Base-by-base conservation (phyloP, 2,888 invertebrate species). In the Sphaerophoria rueppellii region DNA sequence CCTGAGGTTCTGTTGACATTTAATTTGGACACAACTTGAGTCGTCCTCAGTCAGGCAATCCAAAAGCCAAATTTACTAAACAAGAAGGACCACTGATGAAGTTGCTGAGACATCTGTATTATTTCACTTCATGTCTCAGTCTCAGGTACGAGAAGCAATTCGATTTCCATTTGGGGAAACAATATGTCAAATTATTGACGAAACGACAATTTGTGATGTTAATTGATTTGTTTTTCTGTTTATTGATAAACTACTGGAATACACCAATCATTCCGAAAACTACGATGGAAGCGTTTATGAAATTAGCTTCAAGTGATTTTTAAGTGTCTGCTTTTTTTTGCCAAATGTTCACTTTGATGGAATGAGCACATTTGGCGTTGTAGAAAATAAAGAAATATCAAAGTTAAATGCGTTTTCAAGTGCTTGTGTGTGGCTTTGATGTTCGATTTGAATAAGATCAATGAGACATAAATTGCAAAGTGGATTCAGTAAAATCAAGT, bases 161-260 rank as follows among this genome's bases (percentile, higher is more conserved):
- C 16, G 9, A 55, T 52, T 52, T 67, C 40, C 65, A 50, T 37
- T 52, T 67, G 37, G 52, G 65, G n/a, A 24, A 52, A 67, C 65
- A 67, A 67, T 52, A n/a, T 52, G 52, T 24, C 65, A 67, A 67
- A 63, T 50, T 63, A 63, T 48, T 63, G 34, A 34, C 52, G 40
- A 52, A 54, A 67, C 32, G 54, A 54, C 67, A 67, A 67, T 67
- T 67, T 67, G 67, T 54, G 54, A 54, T 67, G 67, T 54, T 67
- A 54, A 67, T 67, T 67, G 40, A 67, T 67, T 67, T 67, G 67
- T 67, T 67, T 54, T 67, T 34, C 35, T 67, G 67, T 67, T 67
- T 67, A 67, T 67, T 67, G 52, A 67, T 67, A 40, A 67, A 67
- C 52, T 52, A 37, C 67, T 52, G 67, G 24, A 24, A 24, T 24